phyloP scores from a whole-genome alignment of 2,797 vertebrate species.

The Loris lydekkerianus region DNA sequence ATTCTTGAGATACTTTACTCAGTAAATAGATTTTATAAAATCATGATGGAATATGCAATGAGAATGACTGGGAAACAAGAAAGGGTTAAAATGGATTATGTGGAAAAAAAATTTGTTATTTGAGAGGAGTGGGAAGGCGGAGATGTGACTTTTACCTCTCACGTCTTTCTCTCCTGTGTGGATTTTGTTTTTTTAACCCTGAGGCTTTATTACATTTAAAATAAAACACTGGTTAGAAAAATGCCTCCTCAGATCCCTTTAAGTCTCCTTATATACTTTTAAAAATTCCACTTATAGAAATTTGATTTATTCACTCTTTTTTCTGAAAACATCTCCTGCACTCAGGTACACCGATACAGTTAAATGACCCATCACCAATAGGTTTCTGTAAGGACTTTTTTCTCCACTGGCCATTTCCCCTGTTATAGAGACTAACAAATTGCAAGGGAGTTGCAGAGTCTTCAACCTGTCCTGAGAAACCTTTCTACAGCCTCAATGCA shows the following conservation, averaged over 20 bases:
- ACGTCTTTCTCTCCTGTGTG: background rate
- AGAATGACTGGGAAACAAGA: background rate
- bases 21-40: background rate
- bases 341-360: constrained; percentile 19
- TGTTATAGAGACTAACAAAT: constrained; percentile 31
- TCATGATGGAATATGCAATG: background rate
- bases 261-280: background rate
- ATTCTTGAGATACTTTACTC: too few relatives aligned
- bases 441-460: background rate
- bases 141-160: constrained; percentile 3
- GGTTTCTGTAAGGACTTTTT: constrained; percentile 2
- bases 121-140: background rate
- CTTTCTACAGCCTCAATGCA: background rate
- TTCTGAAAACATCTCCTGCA: constrained; percentile 23
- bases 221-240: constrained; percentile 65
- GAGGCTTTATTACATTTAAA: constrained; percentile 29
- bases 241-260: background rate
- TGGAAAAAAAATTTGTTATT: background rate
- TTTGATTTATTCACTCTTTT: constrained; percentile 63
- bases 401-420: constrained; percentile 49
- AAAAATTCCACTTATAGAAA: constrained; percentile 58
- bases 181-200: background rate
- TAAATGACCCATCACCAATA: constrained; percentile 63
- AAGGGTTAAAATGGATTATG: background rate
- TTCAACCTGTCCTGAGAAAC: constrained; percentile 15